Conservation (phyloP, 1,140 invertebrate species). For the Papilio polyxenes region DNA sequence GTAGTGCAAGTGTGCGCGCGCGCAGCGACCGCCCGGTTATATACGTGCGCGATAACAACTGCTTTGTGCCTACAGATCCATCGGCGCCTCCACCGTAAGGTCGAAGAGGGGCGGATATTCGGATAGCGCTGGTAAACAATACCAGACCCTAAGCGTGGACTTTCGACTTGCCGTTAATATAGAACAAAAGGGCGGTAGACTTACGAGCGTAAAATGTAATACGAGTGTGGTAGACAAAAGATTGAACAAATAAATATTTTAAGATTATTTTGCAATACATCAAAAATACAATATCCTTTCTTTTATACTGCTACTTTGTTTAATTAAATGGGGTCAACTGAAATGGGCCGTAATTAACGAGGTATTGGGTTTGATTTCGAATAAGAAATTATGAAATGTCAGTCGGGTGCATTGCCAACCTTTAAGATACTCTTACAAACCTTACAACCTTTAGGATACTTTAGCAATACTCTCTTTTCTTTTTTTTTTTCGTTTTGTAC, state of each 20-base stretch:
- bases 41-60: conserved; percentile 65
- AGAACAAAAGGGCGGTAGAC: conserved; percentile 4
- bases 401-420: no score
- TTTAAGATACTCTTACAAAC: no score
- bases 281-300: background rate
- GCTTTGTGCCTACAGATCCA: conserved; percentile 48
- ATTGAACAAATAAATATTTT: background rate
- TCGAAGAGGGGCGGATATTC: conserved; percentile 51
- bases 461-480: no score
- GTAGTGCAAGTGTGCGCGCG: conserved; percentile 71
- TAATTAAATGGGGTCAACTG: background rate
- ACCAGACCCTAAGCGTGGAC: conserved; percentile 27
- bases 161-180: conserved; percentile 6
- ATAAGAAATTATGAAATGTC: background rate
- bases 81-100: conserved; percentile 46
- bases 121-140: conserved; percentile 32
- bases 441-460: no score
- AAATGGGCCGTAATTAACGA: background rate
- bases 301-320: background rate
- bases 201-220: background rate
- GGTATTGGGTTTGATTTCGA: background rate
- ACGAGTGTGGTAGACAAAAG: background rate
- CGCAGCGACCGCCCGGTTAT: conserved; percentile 61
- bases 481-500: no score
- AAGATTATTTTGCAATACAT: background rate